Conservation (phyloP, 2,888 invertebrate genomes). For the Heterodera filipjevi region DNA sequence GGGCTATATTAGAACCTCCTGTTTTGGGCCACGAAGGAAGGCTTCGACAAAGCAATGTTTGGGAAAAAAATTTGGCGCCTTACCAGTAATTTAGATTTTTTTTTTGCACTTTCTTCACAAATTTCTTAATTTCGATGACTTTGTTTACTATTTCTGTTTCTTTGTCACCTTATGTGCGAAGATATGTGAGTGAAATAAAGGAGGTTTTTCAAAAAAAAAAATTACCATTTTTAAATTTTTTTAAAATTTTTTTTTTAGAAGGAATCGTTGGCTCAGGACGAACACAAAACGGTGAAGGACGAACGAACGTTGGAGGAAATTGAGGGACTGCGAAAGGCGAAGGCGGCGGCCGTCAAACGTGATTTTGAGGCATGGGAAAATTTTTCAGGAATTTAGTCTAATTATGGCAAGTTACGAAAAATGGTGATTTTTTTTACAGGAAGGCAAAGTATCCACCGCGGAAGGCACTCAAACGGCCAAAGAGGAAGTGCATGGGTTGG, state of each 20-base stretch:
- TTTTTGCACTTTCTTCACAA: not conserved
- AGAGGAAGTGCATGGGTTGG: constrained; percentile 46
- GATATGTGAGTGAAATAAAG: not conserved
- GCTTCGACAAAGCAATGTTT: too few species aligned
- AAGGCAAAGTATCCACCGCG: constrained; percentile 22
- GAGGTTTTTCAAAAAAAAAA: not conserved
- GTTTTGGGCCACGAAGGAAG: too few species aligned
- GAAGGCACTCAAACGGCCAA: constrained; percentile 47
- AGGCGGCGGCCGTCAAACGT: constrained; percentile 54
- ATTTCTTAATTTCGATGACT: constrained; percentile 6
- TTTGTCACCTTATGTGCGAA: constrained; percentile 5
- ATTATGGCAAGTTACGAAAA: not conserved
- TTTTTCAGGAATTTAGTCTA: not conserved
- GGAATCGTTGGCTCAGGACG: constrained; percentile 54
- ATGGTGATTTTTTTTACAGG: not conserved
- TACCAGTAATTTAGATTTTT: not conserved
- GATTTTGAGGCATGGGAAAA: constrained; percentile 41
- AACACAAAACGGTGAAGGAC: constrained; percentile 51
- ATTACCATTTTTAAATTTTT: constrained; percentile 1
- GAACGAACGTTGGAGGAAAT: constrained; percentile 57
- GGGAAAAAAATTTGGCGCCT: too few species aligned
- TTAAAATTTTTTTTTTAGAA: constrained; percentile 52
- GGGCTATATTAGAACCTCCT: not conserved
- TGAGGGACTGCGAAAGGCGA: constrained; percentile 49
- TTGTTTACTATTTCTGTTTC: not conserved